Percentiles rank a stretch among this genome's conserved stretches.
These are phyloP conservation scores for Epizoanthus illoricatus DNA, from an alignment of 92 coral and sea anemone species.

Conservation along the genomic window DNA sequence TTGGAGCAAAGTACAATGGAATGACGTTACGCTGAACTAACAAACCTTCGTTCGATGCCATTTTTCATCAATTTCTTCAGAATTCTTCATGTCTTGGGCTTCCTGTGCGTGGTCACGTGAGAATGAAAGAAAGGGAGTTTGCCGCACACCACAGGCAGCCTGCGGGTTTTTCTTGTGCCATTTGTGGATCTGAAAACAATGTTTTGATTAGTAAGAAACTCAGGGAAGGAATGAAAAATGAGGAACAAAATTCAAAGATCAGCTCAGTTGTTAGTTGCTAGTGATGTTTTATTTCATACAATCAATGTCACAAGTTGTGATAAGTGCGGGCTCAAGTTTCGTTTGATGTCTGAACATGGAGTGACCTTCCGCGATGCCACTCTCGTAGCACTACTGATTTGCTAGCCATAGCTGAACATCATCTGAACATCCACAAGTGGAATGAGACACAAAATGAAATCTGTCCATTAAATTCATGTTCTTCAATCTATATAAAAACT, in stretches of 20 bases:
- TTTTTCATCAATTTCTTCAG: slow-evolving; percentile 1
- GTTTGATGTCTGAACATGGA: no score
- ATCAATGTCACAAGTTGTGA: no score
- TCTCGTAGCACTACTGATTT: no score
- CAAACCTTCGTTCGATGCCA: slow-evolving; percentile 70
- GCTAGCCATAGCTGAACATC: no score
- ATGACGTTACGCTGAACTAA: not conserved
- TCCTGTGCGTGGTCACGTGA: slow-evolving; percentile 55
- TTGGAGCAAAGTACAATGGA: no score
- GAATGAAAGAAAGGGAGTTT: slow-evolving; percentile 71
- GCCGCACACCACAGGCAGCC: slow-evolving; percentile 30
- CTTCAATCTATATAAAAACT: not conserved
- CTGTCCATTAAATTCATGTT: no score
- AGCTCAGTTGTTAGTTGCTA: not conserved
- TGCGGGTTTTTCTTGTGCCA: slow-evolving; percentile 66
- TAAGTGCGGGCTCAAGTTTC: no score
- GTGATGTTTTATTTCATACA: no score
- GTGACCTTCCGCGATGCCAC: no score
- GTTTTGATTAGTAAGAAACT: not conserved
- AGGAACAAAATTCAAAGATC: not conserved
- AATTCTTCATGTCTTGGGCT: slow-evolving; percentile 12
- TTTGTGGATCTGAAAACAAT: slow-evolving; percentile 46
- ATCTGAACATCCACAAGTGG: no score
- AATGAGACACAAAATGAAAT: no score
- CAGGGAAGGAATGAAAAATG: not conserved